These are phyloP conservation scores for Eupithecia dodoneata DNA, from an alignment of 2,888 invertebrate species.

Conservation along the genomic window DNA sequence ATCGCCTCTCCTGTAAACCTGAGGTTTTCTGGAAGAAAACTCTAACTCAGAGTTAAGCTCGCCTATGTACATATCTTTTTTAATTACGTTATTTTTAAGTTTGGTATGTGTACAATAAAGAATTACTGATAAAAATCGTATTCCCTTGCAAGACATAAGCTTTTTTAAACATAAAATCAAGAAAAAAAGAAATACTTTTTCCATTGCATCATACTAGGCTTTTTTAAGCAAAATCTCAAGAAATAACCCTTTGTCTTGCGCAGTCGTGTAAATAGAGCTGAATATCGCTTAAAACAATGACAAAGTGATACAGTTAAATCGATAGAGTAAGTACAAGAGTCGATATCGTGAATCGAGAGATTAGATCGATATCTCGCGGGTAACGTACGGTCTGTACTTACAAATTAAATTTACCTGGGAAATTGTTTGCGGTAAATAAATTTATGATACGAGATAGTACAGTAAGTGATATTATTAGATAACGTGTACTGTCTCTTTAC, in stretches of 20 bases:
- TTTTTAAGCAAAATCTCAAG: background rate
- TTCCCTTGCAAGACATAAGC: too few species aligned
- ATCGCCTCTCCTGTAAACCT: too few species aligned
- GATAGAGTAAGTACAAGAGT: constrained; percentile 45
- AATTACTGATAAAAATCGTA: too few species aligned
- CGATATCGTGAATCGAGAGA: constrained; percentile 77
- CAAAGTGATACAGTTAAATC: constrained; percentile 16
- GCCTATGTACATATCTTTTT: too few species aligned
- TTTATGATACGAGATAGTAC: constrained; percentile 16
- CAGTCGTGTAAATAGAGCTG: background rate
- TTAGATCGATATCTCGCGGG: constrained; percentile 75
- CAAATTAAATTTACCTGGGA: constrained; percentile 48
- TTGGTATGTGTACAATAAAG: too few species aligned
- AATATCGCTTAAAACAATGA: background rate
- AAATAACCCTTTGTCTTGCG: background rate
- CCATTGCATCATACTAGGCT: background rate
- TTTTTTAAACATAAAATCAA: too few species aligned
- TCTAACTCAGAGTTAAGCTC: too few species aligned
- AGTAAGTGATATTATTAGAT: background rate
- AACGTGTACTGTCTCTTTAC: background rate
- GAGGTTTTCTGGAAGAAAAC: too few species aligned
- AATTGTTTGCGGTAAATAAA: constrained; percentile 21
- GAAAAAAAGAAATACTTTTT: too few species aligned
- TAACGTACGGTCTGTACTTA: constrained; percentile 62
- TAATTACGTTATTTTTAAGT: too few species aligned